Evolutionary conservation across 2,797 vertebrate genomes (phyloP).

Genomic region (Manis crassicaudata): DNA sequence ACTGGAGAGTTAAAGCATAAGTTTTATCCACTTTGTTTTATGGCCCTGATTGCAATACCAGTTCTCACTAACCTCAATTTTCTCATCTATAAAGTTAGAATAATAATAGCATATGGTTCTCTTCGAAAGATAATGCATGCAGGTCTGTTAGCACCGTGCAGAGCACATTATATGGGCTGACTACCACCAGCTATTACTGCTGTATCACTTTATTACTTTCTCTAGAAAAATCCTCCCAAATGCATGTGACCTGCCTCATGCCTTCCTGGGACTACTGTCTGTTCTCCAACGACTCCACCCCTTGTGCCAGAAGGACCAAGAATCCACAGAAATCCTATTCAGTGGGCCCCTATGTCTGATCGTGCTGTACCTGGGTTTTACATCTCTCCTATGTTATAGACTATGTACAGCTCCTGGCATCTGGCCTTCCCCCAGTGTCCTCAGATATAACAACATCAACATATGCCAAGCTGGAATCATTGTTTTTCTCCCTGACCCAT

Average conservation of each 20-base stretch:
- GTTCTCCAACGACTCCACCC: background rate
- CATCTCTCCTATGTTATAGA: background rate
- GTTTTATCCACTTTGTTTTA: background rate
- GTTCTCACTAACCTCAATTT: background rate
- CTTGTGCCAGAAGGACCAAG: background rate
- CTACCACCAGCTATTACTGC: background rate
- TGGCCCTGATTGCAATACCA: background rate
- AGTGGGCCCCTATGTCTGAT: background rate
- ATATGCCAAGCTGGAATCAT: background rate
- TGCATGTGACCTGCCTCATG: background rate
- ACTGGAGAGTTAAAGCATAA: background rate
- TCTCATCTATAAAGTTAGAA: background rate
- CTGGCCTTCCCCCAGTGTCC: background rate
- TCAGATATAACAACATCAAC: background rate
- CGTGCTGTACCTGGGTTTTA: rapidly evolving
- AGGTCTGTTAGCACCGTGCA: background rate
- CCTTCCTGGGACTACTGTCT: background rate
- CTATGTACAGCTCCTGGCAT: background rate
- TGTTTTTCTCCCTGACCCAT: background rate
- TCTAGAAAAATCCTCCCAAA: background rate
- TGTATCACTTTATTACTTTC: background rate
- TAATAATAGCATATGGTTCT: too few relatives aligned
- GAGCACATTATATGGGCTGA: background rate
- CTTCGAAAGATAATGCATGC: too few relatives aligned
- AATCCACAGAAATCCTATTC: background rate